phyloP scores from a whole-genome alignment of 2,888 invertebrate genomes.

The Clostera curtula region DNA sequence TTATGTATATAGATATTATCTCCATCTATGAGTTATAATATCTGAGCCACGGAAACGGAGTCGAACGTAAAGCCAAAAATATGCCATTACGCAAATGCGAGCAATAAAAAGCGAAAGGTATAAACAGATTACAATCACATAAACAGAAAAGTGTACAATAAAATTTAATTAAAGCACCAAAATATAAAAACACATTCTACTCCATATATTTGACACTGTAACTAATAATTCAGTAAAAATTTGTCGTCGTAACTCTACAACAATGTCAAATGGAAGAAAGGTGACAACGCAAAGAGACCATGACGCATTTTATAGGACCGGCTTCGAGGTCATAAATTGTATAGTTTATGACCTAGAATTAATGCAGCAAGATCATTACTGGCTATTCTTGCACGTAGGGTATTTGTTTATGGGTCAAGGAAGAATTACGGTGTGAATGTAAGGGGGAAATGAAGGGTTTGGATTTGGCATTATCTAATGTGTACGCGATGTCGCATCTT shows the following conservation, averaged over 20 bases:
- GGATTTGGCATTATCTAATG: constrained; percentile 14
- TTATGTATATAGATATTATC: no score
- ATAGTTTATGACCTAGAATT: constrained; percentile 70
- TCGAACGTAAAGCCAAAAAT: no score
- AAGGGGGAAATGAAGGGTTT: constrained; percentile 35
- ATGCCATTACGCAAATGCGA: no score
- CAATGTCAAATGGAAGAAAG: constrained; percentile 49
- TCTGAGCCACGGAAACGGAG: no score
- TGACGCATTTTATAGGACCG: constrained; percentile 69
- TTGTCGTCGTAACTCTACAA: constrained; percentile 60
- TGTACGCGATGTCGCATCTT: no score
- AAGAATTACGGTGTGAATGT: constrained; percentile 62
- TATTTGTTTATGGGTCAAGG: constrained; percentile 68
- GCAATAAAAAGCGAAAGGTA: no score
- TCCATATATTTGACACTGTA: constrained; percentile 30
- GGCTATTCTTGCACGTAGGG: constrained; percentile 58
- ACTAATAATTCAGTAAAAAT: constrained; percentile 40
- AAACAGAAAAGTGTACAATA: no score
- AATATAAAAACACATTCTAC: constrained; percentile 10
- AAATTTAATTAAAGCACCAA: no score
- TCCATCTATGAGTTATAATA: no score
- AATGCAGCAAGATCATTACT: constrained; percentile 66
- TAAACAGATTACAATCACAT: no score
- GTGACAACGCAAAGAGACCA: constrained; percentile 49
- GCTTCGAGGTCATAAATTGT: constrained; percentile 55